Percentiles rank a stretch among this genome's conserved stretches.
These are phyloP conservation scores for Mixornis gularis DNA, from an alignment of 2,113 vertebrate species.

Conservation along the genomic window DNA sequence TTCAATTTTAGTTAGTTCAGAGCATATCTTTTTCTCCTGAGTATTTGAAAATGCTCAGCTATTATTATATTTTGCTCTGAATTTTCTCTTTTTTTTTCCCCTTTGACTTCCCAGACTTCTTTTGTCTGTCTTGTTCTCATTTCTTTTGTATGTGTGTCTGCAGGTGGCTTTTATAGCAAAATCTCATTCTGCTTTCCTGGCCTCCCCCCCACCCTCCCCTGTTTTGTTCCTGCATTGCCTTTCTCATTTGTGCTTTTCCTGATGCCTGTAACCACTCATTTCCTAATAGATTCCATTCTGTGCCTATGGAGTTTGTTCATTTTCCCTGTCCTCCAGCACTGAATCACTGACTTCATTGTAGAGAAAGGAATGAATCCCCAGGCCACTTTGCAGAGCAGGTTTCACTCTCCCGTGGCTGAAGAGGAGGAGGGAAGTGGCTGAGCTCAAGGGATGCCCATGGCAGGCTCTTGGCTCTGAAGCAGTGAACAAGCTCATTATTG, in stretches of 20 bases:
- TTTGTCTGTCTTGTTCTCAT: conserved; percentile 39
- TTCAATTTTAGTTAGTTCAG: conserved; percentile 22
- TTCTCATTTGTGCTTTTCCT: conserved; percentile 14
- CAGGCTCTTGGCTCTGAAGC: background rate
- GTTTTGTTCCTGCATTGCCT: background rate
- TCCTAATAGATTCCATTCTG: conserved; percentile 5
- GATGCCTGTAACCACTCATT: conserved; percentile 2
- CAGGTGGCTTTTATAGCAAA: conserved; percentile 42
- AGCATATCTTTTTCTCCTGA: background rate
- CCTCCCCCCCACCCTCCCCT: background rate
- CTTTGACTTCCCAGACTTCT: conserved; percentile 4
- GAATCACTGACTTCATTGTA: background rate
- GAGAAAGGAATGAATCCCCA: background rate
- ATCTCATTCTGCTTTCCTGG: background rate
- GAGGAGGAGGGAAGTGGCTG: background rate
- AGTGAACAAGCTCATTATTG: background rate
- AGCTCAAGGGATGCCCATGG: background rate
- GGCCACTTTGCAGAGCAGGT: background rate
- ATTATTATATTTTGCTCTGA: conserved; percentile 30
- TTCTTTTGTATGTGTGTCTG: conserved; percentile 32
- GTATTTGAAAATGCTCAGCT: conserved; percentile 17
- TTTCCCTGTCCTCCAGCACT: background rate
- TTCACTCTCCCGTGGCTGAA: background rate
- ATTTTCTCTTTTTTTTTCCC: background rate
- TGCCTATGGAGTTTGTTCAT: background rate